Evolutionary conservation across 2,113 vertebrate genomes (phyloP), one percentile per base, ranked within the genome.

Genomic region (Furnarius figulus): DNA sequence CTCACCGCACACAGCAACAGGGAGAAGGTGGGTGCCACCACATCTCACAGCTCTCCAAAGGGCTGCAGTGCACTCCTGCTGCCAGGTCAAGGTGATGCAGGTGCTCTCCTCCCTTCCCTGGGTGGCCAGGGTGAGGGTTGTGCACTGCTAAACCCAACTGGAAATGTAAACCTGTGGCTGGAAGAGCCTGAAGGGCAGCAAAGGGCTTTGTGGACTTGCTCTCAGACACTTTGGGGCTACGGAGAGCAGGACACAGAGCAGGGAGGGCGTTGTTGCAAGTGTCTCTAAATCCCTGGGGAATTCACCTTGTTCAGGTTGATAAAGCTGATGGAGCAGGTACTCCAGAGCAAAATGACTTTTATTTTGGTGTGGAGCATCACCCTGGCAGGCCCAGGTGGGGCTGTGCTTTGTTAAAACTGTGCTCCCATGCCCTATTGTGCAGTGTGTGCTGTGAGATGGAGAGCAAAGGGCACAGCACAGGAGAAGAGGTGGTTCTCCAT

Each of bases 1-100:
- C 97, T 98, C 30, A 98, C 98, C 0, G 98, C 98, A 2, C 98
- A 98, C 95, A 98, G 98, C 97, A 98, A 98, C 75, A 94, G 94
- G 73, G 98, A 98, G 95, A 98, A 40, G 40, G 40, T 40, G 40
- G 40, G 40, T 40, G 40, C 14, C 46, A 71, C 6, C 47, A 3
- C 44, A 7, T 18, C 82, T 31, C 75, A 0, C 5, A 42, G 24
- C 8, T 3, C 65, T n/a, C 61, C 80, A 27, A 6, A 3, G n/a
- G 1, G 40, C 14, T 27, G 53, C 6, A 10, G 2, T 3, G 33
- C 23, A 0, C 5, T 24, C 19, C 55, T 73, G 67, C 58, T 53
- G 73, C 14, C 20, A 40, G 12, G 4, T 83, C 53, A 33, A 46
- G 37, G 66, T 6, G 24, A 3, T 35, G 59, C 25, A 50, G 31